A percentile compares a stretch with the other conserved stretches of the same genome.
These are phyloP conservation scores for Onychomys arenicola DNA, from an alignment of 2,797 vertebrate genomes.

Conservation along the genomic window DNA sequence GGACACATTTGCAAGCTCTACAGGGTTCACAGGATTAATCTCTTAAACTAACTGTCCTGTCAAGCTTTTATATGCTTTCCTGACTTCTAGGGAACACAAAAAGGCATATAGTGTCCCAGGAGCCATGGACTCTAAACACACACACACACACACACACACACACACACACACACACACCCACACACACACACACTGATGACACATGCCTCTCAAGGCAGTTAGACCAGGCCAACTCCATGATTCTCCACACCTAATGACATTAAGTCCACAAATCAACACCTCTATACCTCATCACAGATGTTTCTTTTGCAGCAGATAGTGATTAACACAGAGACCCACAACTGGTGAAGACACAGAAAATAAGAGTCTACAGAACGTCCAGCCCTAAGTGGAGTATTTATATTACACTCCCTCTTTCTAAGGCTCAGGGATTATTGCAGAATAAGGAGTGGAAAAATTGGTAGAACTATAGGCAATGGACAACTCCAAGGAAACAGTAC, in stretches of 20 bases:
- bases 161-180: too few relatives aligned
- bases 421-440: neutral
- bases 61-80: neutral
- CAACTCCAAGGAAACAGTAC: neutral
- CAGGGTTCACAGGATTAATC: neutral
- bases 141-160: too few relatives aligned
- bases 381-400: neutral
- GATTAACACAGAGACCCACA: neutral
- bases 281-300: neutral
- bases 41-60: neutral
- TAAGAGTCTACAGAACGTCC: neutral
- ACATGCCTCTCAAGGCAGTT: neutral
- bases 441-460: neutral
- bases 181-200: neutral
- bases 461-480: neutral
- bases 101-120: neutral
- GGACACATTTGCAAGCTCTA: neutral
- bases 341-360: neutral
- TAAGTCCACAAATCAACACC: neutral
- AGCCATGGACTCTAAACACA: neutral
- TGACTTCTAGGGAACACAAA: neutral
- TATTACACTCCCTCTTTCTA: neutral
- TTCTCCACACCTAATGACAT: neutral
- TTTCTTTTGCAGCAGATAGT: neutral
- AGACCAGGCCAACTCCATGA: neutral